Evolutionary conservation across 2,888 invertebrate genomes (phyloP).

Genomic region (Ochlodes sylvanus): DNA sequence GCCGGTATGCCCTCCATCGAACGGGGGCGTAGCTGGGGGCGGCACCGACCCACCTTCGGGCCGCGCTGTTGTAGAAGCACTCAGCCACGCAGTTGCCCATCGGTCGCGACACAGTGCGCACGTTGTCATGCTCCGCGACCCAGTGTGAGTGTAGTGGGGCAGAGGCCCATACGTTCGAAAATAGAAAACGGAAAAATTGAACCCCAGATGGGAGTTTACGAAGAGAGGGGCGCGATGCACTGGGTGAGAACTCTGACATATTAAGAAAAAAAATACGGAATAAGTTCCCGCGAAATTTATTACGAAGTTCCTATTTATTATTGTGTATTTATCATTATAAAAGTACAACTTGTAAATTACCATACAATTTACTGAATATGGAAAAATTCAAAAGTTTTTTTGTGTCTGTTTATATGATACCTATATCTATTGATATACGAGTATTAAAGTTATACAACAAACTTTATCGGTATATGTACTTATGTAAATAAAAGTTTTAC

Average conservation of each 20-base stretch:
- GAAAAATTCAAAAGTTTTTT: neutral
- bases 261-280: slow-evolving; percentile 7
- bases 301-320: slow-evolving; percentile 15
- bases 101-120: slow-evolving; percentile 74
- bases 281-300: slow-evolving; percentile 24
- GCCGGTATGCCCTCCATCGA: slow-evolving; percentile 51
- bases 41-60: slow-evolving; percentile 56
- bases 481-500: too few relatives aligned
- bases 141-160: slow-evolving; percentile 81
- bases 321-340: too few relatives aligned
- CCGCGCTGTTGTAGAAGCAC: slow-evolving; percentile 36
- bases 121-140: slow-evolving; percentile 69
- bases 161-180: slow-evolving; percentile 79
- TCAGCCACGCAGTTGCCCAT: slow-evolving; percentile 75
- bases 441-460: too few relatives aligned
- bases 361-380: neutral
- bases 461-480: too few relatives aligned
- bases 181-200: slow-evolving; percentile 82
- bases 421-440: too few relatives aligned
- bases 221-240: slow-evolving; percentile 95
- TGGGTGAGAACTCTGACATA: slow-evolving; percentile 87
- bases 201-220: slow-evolving; percentile 96
- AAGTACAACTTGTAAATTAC: too few relatives aligned
- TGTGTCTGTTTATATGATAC: slow-evolving; percentile 1
- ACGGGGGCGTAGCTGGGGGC: slow-evolving; percentile 54